phyloP scores from a whole-genome alignment of 2,113 vertebrate genomes.

The Zosterops japonicus region DNA sequence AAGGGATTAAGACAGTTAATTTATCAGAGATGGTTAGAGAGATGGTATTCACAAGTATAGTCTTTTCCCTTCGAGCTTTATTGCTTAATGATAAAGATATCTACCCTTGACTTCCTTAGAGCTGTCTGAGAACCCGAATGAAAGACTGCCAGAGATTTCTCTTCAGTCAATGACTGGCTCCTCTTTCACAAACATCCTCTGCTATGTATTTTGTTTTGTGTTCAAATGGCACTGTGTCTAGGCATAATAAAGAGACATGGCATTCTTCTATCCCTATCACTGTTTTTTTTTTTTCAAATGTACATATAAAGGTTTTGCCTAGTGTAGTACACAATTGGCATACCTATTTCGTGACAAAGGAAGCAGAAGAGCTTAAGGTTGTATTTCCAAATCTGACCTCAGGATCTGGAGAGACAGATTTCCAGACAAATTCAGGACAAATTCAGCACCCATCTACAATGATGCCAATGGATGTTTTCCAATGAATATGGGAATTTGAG shows the following conservation, averaged over 20 bases:
- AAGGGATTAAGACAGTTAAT: conserved; percentile 15
- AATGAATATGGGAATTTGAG: neutral
- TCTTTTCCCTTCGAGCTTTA: neutral
- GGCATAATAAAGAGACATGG: neutral
- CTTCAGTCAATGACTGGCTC: neutral
- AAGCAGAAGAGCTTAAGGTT: neutral
- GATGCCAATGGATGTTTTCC: neutral
- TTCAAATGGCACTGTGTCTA: neutral
- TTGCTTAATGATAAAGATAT: conserved; percentile 33
- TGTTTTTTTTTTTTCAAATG: neutral
- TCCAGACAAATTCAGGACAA: neutral
- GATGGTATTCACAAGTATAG: neutral
- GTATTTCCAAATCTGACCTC: neutral
- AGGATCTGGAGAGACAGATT: neutral
- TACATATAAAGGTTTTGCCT: neutral
- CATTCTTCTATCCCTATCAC: neutral
- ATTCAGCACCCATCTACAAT: neutral
- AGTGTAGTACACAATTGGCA: fast-evolving
- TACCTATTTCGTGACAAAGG: neutral
- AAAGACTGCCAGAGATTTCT: neutral
- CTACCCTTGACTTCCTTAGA: neutral
- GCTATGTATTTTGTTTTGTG: neutral
- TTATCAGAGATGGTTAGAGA: conserved; percentile 25
- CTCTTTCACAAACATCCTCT: neutral
- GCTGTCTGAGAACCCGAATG: neutral